phyloP scores from a whole-genome alignment of 2,113 vertebrate genomes.

The Phainopepla nitens region DNA sequence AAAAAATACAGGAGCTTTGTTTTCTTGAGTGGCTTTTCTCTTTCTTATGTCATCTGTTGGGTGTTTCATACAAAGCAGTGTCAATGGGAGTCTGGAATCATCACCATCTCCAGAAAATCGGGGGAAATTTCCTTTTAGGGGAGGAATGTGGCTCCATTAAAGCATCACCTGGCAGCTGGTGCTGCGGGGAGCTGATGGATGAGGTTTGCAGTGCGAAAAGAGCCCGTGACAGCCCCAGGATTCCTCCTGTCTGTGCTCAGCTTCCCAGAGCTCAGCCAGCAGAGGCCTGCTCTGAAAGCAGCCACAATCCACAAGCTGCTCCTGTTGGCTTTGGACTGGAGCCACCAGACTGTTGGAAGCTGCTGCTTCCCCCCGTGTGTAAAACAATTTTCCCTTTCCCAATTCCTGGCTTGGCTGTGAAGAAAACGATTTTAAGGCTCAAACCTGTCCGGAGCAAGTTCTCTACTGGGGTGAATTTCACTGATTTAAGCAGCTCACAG shows the following conservation, averaged over 20 bases:
- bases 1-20: neutral
- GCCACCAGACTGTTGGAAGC: neutral
- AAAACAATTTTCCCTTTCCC: neutral
- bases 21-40: neutral
- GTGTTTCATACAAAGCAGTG: neutral
- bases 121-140: accelerated
- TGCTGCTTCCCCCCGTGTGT: neutral
- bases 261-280: neutral
- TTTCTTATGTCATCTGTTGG: neutral
- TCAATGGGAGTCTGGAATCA: neutral
- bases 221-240: neutral
- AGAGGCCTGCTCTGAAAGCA: neutral
- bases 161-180: neutral
- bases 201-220: neutral
- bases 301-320: neutral
- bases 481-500: neutral
- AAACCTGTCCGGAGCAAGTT: neutral
- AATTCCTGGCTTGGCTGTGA: neutral
- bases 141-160: neutral
- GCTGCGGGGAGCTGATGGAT: neutral
- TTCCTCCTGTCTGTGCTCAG: neutral
- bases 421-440: neutral
- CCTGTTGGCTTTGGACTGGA: neutral
- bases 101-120: neutral
- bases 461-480: neutral